Evolutionary conservation across 37 sponge, comb jelly and placozoan species (phyloP).

Genomic region (Oscarella lobularis): DNA sequence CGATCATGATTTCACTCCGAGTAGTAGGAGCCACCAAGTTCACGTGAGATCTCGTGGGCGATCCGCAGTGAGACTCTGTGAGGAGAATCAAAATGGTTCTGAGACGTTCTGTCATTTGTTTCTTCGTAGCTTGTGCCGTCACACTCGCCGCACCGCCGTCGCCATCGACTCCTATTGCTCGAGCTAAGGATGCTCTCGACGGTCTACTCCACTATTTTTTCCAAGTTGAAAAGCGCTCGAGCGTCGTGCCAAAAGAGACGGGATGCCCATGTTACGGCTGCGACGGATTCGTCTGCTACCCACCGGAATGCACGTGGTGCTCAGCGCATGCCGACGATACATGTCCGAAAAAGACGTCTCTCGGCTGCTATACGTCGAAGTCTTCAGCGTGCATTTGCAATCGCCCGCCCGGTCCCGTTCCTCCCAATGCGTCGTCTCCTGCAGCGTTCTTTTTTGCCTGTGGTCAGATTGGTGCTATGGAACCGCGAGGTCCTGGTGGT

Average conservation of each 20-base stretch:
- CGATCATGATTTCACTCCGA: background rate
- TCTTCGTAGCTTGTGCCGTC: too few relatives aligned
- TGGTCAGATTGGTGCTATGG: slow-evolving; percentile 22
- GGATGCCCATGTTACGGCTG: background rate
- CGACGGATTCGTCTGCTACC: background rate
- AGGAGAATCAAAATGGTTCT: too few relatives aligned
- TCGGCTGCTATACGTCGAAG: background rate
- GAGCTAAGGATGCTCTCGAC: slow-evolving; percentile 15
- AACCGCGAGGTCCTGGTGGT: background rate
- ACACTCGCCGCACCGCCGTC: background rate
- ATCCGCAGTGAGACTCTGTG: too few relatives aligned
- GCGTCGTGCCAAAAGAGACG: background rate
- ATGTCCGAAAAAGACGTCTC: background rate
- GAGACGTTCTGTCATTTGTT: too few relatives aligned
- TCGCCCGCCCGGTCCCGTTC: background rate
- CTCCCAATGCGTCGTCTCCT: background rate
- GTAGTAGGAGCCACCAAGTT: too few relatives aligned
- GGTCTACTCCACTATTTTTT: slow-evolving; percentile 25
- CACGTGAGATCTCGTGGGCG: too few relatives aligned
- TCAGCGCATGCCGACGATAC: background rate
- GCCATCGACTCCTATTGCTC: background rate
- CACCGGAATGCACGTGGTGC: background rate
- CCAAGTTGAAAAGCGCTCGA: slow-evolving; percentile 4
- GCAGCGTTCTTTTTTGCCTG: slow-evolving; percentile 26
- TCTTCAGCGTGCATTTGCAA: background rate